Evolutionary conservation across 1,140 invertebrate genomes (phyloP), one percentile per base, ranked within the genome.

Genomic region (Batillaria attramentaria): DNA sequence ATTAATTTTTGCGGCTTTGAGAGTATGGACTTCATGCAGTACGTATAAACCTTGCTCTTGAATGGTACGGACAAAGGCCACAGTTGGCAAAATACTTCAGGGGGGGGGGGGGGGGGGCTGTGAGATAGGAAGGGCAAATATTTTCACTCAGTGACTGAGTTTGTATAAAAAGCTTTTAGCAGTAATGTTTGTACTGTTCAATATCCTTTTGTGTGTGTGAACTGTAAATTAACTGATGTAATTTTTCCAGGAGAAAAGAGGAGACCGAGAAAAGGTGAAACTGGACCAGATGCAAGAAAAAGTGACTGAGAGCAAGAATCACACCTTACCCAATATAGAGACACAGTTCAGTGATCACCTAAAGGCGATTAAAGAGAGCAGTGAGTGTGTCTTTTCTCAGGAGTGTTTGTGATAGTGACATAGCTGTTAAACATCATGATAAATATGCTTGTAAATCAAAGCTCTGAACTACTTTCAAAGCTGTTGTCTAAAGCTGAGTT

Each of bases 161-260:
- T n/a, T 50, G 46, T 24, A 50, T 24, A 50, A 13, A 50, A 50
- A 50, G 24, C 46, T 13, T 50, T 13, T 24, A 50, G 10, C 24
- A 13, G 24, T 50, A 13, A 50, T 50, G 24, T 50, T 66, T 66
- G 10, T 16, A 31, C 10, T 35, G 10, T 24, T 28, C 13, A 24
- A 28, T 24, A 16, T 66, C 13, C 13, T 28, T 66, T 24, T 10
- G 10, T 28, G 13, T 66, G 31, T 35, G 13, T 0, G 24, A 13
- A 43, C 4, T 68, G 3, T 3, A 54, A n/a, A 41, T 70, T 54
- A n/a, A 16, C 35, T 68, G 0, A 1, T 50, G 28, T 76, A 20
- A 57, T 66, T 35, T 79, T 75, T 75, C 1, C 28, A 86, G 85
- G 85, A 86, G 54, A 85, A 85, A 65, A 31, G 85, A 66, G 81